These are phyloP conservation scores for Tenthredo mesomela DNA, from an alignment of 2,888 invertebrate species.

Conservation along the genomic window DNA sequence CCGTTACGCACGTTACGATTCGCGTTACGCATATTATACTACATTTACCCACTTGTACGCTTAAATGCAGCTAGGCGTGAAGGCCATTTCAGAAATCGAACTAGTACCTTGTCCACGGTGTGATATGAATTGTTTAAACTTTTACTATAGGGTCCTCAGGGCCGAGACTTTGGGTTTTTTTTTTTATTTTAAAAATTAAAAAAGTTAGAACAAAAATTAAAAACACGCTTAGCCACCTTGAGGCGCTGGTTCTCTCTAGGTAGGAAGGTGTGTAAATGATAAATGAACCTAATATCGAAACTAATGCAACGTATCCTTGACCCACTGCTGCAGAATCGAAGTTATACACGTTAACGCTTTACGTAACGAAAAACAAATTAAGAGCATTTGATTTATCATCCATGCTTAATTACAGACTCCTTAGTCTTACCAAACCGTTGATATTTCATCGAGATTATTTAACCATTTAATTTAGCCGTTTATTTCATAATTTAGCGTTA, in stretches of 20 bases:
- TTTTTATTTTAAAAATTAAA: neutral
- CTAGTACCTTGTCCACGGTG: neutral
- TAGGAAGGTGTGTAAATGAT: neutral
- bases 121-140: neutral
- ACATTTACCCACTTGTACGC: neutral
- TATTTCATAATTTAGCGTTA: neutral
- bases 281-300: neutral
- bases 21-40: slow-evolving; percentile 38
- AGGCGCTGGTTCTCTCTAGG: neutral
- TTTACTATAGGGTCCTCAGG: neutral
- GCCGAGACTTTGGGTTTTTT: neutral
- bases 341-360: slow-evolving; percentile 8
- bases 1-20: slow-evolving; percentile 25
- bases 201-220: neutral
- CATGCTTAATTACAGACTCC: neutral
- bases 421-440: neutral
- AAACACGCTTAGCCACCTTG: neutral
- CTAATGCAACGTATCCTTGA: slow-evolving; percentile 22
- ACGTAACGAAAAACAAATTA: neutral
- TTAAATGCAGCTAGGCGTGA: slow-evolving; percentile 8
- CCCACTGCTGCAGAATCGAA: neutral
- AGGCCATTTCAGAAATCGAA: slow-evolving; percentile 39
- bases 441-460: neutral
- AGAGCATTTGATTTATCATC: neutral
- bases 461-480: neutral